Evolutionary conservation across 1,140 invertebrate species (phyloP).

Genomic region (Babylonia areolata): DNA sequence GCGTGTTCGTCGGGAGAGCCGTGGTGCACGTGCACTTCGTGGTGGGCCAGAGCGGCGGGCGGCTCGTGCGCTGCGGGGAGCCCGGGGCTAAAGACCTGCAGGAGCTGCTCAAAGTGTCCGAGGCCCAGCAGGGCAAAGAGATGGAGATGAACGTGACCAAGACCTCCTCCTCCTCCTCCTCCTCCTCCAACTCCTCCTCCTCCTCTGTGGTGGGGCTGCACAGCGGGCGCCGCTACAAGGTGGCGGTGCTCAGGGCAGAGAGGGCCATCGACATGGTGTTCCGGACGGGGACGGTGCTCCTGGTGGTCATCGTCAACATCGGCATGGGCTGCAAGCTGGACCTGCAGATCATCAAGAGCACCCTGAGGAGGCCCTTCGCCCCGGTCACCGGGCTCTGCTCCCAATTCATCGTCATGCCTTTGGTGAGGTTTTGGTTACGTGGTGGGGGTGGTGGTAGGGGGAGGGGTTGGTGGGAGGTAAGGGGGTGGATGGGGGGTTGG

Average conservation of each 20-base stretch:
- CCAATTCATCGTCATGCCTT: constrained; percentile 76
- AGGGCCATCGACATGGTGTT: constrained; percentile 65
- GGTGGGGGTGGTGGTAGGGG: not conserved
- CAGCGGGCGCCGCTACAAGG: not conserved
- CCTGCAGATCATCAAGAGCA: constrained; percentile 67
- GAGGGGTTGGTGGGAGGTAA: too few species aligned
- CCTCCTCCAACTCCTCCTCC: not conserved
- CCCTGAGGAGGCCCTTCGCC: constrained; percentile 71
- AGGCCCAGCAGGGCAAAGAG: not conserved
- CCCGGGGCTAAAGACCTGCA: constrained; percentile 1
- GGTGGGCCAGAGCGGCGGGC: not conserved
- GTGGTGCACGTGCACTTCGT: constrained; percentile 20
- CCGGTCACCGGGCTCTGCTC: constrained; percentile 73
- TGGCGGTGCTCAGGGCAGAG: constrained; percentile 14
- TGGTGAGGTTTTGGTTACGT: constrained; percentile 68
- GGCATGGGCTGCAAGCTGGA: constrained; percentile 77
- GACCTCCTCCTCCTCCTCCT: not conserved
- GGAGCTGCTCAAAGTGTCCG: constrained; percentile 11
- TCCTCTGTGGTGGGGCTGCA: not conserved
- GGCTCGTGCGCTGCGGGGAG: not conserved
- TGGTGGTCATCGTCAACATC: constrained; percentile 71
- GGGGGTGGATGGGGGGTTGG: too few species aligned
- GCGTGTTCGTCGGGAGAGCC: constrained; percentile 8
- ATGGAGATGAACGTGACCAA: constrained; percentile 8
- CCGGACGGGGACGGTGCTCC: constrained; percentile 56